Evolutionary conservation across 2,888 invertebrate genomes (phyloP).

Genomic region (Homarus gammarus): DNA sequence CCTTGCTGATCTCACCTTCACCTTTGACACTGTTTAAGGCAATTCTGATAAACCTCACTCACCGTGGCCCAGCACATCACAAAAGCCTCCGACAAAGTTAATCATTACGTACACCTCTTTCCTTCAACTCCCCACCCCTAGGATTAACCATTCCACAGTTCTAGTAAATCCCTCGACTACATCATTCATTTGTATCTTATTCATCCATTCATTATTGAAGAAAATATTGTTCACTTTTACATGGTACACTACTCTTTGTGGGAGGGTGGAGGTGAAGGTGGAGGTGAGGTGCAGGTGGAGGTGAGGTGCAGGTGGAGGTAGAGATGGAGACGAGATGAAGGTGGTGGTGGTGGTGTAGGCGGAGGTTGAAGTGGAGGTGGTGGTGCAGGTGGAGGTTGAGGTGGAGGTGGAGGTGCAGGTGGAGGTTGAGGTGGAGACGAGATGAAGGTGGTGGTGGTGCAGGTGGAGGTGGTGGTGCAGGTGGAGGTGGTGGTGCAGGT

Average conservation of each 20-base stretch:
- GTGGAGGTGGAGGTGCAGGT: conserved; percentile 28
- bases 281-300: background rate
- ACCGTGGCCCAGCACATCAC: no score
- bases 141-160: no score
- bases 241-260: background rate
- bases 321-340: background rate
- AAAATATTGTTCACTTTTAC: no score
- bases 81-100: no score
- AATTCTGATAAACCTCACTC: no score
- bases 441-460: background rate
- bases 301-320: background rate
- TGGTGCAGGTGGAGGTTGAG: background rate
- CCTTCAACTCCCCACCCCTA: no score
- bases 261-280: background rate
- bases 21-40: no score
- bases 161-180: no score
- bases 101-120: no score
- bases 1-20: no score
- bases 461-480: background rate
- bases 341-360: background rate
- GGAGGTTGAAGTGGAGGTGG: background rate
- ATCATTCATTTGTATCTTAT: no score
- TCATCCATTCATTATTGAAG: no score
- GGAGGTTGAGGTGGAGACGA: background rate
- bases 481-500: background rate